These are phyloP conservation scores for Tenodera sinensis DNA, from an alignment of 2,888 invertebrate species.

Conservation along the genomic window DNA sequence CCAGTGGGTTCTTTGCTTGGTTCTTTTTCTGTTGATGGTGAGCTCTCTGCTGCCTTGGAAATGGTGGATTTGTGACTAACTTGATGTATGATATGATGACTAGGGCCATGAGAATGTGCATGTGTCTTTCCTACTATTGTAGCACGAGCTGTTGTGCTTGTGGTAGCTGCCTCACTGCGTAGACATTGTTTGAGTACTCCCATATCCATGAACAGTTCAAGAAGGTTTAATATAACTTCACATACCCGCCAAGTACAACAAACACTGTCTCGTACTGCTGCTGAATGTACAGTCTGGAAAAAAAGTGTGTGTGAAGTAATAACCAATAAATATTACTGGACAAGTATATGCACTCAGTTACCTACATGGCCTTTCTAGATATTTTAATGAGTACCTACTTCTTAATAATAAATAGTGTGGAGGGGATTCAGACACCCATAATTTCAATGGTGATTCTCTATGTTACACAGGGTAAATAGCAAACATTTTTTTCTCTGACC, in stretches of 20 bases:
- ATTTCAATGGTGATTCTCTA: too few species aligned
- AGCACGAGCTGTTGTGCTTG: not conserved
- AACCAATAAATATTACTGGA: too few species aligned
- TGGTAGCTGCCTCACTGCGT: slow-evolving; percentile 48
- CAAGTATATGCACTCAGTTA: too few species aligned
- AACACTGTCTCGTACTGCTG: slow-evolving; percentile 78
- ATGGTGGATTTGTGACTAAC: not conserved
- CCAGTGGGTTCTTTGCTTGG: not conserved
- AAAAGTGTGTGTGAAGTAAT: too few species aligned
- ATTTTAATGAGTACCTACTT: too few species aligned
- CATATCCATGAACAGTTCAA: slow-evolving; percentile 88
- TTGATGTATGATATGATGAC: not conserved
- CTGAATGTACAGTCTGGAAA: slow-evolving; percentile 77
- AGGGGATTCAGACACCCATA: too few species aligned
- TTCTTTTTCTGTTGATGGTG: slow-evolving; percentile 9
- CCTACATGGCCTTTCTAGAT: too few species aligned
- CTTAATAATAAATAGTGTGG: too few species aligned
- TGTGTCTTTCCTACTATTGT: not conserved
- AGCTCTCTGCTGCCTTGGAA: not conserved
- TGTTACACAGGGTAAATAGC: too few species aligned
- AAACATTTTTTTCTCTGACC: too few species aligned
- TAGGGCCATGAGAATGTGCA: not conserved
- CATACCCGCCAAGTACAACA: slow-evolving; percentile 84
- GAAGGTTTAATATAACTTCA: slow-evolving; percentile 87
- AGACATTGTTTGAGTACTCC: slow-evolving; percentile 67